Base-by-base conservation (phyloP, 2,888 invertebrate genomes). In the Lasioglossum figueresi region DNA sequence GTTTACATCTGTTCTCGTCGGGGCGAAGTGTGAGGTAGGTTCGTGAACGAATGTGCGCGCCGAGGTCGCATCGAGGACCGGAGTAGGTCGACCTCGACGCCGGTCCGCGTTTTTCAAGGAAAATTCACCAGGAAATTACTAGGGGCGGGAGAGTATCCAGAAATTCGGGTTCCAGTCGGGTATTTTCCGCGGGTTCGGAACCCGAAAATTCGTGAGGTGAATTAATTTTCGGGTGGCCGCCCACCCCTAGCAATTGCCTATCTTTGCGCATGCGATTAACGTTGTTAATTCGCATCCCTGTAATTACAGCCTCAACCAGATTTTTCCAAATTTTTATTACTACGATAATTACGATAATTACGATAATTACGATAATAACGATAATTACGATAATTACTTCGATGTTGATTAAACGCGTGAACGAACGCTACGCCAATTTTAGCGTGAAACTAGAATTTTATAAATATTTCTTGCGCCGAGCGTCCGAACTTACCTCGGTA, bases 1-100 rank as follows among this genome's bases (percentile, higher is more conserved):
- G 91, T 91, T 91, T 91, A 91, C 90, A 87, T 90, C 72, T 71
- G 82, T 80, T 77, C 74, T 73, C 80, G 75, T 81, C 81, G 80
- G 78, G 80, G 86, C 81, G 80, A 82, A 80, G 84, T 70, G 83
- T 88, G 88, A 86, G 88, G 87, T 87, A 87, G 89, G 89, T 88
- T 85, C 85, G 91, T 88, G 88, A 85, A 87, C 81, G 87, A 89
- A 79, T 83, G 88, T 83, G 84, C 84, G 86, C 82, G 83, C 86
- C 80, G 84, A 63, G 73, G 70, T 70, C 70, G 70, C 23, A 70
- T 70, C 70, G 70, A 40, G n/a, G 70, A 76, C 82, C 78, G 88
- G 75, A 88, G 85, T 87, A 79, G 87, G 86, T 85, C 88, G 84
- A 37, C 78, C 23, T 34, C 48, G 48, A 76, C 23, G 14, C 19